Conservation (phyloP, 2,797 vertebrate species). For the Takifugu rubripes region DNA sequence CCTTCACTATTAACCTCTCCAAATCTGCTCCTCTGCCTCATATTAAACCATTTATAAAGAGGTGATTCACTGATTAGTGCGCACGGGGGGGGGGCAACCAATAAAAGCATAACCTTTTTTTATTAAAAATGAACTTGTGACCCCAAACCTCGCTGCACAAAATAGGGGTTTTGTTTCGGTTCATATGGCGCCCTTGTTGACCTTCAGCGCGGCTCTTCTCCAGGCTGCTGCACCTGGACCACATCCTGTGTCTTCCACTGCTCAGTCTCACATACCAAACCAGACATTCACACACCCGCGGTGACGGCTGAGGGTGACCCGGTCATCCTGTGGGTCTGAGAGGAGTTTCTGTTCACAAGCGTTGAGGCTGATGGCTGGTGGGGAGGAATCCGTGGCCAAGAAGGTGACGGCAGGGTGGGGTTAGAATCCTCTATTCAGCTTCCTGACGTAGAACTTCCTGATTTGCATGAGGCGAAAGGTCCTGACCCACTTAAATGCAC, state of each 20-base stretch:
- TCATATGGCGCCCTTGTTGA: constrained; percentile 32
- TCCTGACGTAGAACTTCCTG: constrained; percentile 27
- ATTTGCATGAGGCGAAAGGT: constrained; percentile 15
- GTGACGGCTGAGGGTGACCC: constrained; percentile 60
- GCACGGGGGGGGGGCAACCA: constrained; percentile 1
- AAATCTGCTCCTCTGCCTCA: not conserved
- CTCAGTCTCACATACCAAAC: constrained; percentile 54
- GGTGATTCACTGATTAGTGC: constrained; percentile 2
- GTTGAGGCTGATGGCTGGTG: constrained; percentile 29
- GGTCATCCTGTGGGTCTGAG: constrained; percentile 53
- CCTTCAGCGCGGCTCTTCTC: constrained; percentile 37
- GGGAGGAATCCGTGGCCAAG: constrained; percentile 33
- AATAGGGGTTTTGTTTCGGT: constrained; percentile 22
- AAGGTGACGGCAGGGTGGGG: constrained; percentile 28
- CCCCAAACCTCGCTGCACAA: not conserved
- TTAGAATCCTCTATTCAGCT: constrained; percentile 20
- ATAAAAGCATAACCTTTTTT: constrained; percentile 6
- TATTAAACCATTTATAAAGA: not conserved
- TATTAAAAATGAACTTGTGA: constrained; percentile 17
- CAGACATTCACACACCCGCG: constrained; percentile 68
- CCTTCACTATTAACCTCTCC: not conserved
- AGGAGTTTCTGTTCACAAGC: constrained; percentile 59
- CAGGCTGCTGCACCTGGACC: constrained; percentile 32
- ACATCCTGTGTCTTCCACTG: constrained; percentile 61
- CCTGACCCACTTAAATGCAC: constrained; percentile 12